Evolutionary conservation across 1,140 invertebrate genomes (phyloP).

Genomic region (Cepaea nemoralis): DNA sequence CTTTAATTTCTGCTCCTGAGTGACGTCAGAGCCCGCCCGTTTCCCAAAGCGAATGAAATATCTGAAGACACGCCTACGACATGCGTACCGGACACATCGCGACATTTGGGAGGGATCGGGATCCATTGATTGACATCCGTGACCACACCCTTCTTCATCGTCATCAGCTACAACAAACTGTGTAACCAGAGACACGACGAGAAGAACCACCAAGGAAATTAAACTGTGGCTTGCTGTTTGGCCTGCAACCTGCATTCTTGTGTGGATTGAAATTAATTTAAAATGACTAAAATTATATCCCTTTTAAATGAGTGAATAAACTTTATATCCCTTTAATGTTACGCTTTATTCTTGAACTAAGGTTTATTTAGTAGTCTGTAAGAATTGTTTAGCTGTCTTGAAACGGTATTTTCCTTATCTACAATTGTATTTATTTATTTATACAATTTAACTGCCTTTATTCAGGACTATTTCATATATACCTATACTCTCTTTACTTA

Average conservation of each 20-base stretch:
- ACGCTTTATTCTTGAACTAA: no score
- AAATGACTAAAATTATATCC: no score
- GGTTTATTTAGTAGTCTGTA: no score
- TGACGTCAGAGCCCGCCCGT: neutral
- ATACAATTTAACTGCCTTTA: no score
- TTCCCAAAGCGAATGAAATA: slow-evolving; percentile 29
- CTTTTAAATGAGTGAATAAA: no score
- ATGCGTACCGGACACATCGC: slow-evolving; percentile 18
- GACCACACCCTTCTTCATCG: slow-evolving; percentile 25
- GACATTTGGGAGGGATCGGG: neutral
- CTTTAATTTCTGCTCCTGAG: neutral
- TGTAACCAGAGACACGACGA: neutral
- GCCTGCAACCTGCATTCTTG: neutral
- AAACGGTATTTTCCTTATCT: no score
- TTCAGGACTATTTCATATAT: no score
- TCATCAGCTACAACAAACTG: neutral
- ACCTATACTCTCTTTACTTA: no score
- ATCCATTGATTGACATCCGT: slow-evolving; percentile 13
- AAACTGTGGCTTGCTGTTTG: neutral
- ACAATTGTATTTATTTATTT: no score
- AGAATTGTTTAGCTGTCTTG: no score
- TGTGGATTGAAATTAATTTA: no score
- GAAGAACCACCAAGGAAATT: neutral
- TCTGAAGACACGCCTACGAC: slow-evolving; percentile 24
- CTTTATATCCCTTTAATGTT: no score